phyloP scores from a whole-genome alignment of 2,797 vertebrate genomes.

The Carcharodon carcharias region DNA sequence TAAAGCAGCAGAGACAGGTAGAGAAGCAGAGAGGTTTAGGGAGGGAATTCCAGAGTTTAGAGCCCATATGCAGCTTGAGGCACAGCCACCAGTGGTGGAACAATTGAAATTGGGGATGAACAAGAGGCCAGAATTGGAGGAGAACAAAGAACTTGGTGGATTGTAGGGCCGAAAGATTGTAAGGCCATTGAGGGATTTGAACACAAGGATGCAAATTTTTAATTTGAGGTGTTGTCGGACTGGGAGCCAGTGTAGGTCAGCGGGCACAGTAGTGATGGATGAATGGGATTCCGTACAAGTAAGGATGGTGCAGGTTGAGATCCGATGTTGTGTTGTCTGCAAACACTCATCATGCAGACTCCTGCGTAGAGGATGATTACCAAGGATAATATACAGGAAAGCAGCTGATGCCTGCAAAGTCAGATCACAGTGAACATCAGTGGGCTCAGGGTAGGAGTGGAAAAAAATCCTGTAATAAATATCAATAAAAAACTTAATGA shows the following conservation, averaged over 20 bases:
- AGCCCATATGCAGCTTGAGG: too few relatives aligned
- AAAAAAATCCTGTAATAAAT: neutral
- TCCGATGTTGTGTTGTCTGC: neutral
- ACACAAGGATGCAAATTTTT: neutral
- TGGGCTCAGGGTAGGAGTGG: neutral
- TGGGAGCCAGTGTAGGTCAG: neutral
- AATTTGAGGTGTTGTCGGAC: neutral
- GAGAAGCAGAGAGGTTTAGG: neutral
- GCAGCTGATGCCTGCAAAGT: neutral
- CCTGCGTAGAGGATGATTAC: neutral
- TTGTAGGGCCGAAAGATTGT: neutral
- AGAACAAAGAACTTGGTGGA: neutral
- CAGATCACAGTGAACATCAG: neutral
- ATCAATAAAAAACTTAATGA: neutral
- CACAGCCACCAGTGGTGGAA: neutral
- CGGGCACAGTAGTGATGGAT: neutral
- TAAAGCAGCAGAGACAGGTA: neutral
- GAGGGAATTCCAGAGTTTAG: neutral
- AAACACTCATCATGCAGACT: neutral
- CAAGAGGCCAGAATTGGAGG: neutral
- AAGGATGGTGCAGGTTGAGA: neutral
- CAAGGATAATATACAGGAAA: neutral
- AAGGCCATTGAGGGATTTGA: neutral
- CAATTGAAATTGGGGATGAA: neutral
- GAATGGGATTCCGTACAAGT: neutral